These are phyloP conservation scores for Erynnis tages DNA, from an alignment of 2,888 invertebrate genomes.

Conservation along the genomic window DNA sequence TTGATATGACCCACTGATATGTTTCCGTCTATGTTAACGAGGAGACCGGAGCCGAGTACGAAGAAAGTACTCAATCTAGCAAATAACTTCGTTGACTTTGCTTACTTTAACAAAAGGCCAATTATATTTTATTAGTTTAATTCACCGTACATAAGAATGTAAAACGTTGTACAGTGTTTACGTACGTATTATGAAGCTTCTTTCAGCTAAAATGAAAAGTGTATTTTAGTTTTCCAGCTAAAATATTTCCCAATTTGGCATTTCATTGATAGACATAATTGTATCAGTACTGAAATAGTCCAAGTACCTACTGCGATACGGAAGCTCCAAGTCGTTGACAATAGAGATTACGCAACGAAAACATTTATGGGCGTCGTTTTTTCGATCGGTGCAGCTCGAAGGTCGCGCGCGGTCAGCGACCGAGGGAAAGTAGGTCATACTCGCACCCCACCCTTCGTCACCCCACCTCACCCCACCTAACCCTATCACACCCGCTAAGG, in stretches of 20 bases:
- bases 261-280: no score
- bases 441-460: constrained; percentile 44
- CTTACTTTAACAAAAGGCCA: no score
- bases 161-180: no score
- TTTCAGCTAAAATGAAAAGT: no score
- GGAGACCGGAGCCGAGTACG: no score
- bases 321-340: constrained; percentile 46
- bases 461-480: constrained; percentile 32
- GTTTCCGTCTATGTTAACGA: neutral
- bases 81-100: no score
- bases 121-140: no score
- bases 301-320: constrained; percentile 22
- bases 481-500: constrained; percentile 35
- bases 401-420: constrained; percentile 76
- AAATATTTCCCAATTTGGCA: no score
- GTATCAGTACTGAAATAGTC: constrained; percentile 8
- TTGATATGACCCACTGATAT: constrained; percentile 4
- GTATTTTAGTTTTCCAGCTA: no score
- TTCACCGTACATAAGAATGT: no score
- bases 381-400: constrained; percentile 70
- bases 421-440: constrained; percentile 67
- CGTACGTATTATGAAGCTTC: no score
- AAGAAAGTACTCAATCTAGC: no score
- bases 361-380: constrained; percentile 56
- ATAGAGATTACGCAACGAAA: constrained; percentile 56